Evolutionary conservation across 2,113 vertebrate species (phyloP).

Genomic region (Symphodus melops): DNA sequence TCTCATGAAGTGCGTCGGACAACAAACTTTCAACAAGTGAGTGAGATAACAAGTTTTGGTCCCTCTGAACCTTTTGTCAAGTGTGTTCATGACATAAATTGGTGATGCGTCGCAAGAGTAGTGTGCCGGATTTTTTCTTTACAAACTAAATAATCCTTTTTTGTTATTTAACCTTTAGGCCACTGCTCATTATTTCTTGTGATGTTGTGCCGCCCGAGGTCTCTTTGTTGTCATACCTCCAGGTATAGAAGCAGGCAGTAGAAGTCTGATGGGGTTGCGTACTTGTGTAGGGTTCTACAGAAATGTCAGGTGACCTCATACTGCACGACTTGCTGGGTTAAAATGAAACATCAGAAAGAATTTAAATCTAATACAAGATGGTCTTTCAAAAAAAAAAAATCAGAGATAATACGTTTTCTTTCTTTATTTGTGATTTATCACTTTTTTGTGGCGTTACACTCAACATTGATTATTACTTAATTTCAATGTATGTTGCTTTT

Average conservation of each 20-base stretch:
- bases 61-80: no score
- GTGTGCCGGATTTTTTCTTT: not conserved
- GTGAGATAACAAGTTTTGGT: no score
- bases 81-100: no score
- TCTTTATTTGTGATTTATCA: no score
- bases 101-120: no score
- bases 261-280: conserved; percentile 1
- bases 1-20: no score
- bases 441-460: not conserved
- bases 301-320: conserved; percentile 13
- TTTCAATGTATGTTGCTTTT: not conserved
- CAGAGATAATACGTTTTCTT: no score
- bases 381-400: not conserved
- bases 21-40: no score
- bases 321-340: not conserved
- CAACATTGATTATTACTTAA: not conserved
- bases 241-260: conserved; percentile 56
- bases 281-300: no score
- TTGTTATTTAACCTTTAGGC: no score
- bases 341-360: not conserved
- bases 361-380: not conserved
- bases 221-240: conserved; percentile 54
- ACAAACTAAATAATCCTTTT: no score
- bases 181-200: no score
- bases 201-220: not conserved